These are phyloP conservation scores for Lepidocyrtinus sp. DNA, from an alignment of 2,888 invertebrate species.

Conservation along the genomic window DNA sequence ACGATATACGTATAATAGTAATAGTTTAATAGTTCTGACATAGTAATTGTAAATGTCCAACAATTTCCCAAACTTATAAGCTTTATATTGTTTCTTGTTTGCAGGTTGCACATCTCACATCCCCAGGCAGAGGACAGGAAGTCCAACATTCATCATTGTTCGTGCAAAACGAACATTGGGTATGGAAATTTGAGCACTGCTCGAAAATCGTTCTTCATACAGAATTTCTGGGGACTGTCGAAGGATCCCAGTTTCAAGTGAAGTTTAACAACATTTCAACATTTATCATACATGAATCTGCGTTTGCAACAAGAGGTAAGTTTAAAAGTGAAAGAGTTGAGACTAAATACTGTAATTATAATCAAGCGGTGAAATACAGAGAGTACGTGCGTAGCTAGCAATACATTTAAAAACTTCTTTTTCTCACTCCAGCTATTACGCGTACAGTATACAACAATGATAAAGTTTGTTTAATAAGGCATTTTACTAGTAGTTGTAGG, in stretches of 20 bases:
- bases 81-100: constrained; percentile 8
- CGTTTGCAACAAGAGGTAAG: constrained; percentile 60
- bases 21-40: not conserved
- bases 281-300: constrained; percentile 59
- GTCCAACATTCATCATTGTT: constrained; percentile 21
- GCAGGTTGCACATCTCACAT: constrained; percentile 63
- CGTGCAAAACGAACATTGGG: constrained; percentile 46
- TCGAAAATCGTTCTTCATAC: constrained; percentile 56
- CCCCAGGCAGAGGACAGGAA: constrained; percentile 36
- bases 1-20: not conserved
- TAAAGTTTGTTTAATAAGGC: not conserved
- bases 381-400: constrained; percentile 6
- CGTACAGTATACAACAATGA: not conserved
- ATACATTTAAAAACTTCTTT: not conserved
- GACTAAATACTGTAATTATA: not conserved
- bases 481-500: constrained; percentile 29
- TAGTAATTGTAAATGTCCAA: not conserved
- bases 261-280: constrained; percentile 63
- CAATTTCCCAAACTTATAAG: not conserved
- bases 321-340: not conserved
- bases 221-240: constrained; percentile 38
- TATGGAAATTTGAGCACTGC: constrained; percentile 64
- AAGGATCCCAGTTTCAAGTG: constrained; percentile 61
- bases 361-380: not conserved
- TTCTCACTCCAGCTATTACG: not conserved